Percentiles rank a stretch among this genome's conserved stretches.
phyloP scores from a whole-genome alignment of 2,888 invertebrate species.

The Euclidia mi region DNA sequence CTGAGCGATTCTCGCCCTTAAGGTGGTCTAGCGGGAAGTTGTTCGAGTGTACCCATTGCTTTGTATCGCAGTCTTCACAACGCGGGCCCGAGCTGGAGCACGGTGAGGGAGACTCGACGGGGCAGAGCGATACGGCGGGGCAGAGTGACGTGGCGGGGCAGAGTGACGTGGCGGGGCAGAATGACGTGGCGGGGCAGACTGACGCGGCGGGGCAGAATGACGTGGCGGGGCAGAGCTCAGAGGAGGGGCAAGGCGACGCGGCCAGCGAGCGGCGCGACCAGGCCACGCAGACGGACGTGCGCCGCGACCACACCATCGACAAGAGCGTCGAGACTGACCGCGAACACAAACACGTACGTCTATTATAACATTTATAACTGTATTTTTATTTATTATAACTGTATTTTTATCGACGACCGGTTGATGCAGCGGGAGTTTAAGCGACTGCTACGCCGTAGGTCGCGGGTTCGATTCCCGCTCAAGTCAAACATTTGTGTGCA shows the following conservation, averaged over 20 bases:
- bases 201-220: constrained; percentile 51
- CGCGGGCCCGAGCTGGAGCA: constrained; percentile 70
- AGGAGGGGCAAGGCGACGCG: constrained; percentile 47
- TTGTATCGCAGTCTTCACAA: constrained; percentile 68
- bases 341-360: constrained; percentile 18
- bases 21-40: too few relatives aligned
- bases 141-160: constrained; percentile 65
- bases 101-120: constrained; percentile 25
- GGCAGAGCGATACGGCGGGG: constrained; percentile 61
- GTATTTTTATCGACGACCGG: too few relatives aligned
- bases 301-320: constrained; percentile 11
- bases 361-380: too few relatives aligned
- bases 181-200: constrained; percentile 66
- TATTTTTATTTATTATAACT: too few relatives aligned
- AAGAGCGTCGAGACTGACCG: constrained; percentile 14
- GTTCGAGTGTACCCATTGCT: too few relatives aligned
- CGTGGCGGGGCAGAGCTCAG: constrained; percentile 72
- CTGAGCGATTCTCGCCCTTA: too few relatives aligned
- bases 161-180: constrained; percentile 23
- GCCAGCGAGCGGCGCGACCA: constrained; percentile 44
- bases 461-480: too few relatives aligned
- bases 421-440: too few relatives aligned
- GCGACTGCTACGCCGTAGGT: too few relatives aligned
- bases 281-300: constrained; percentile 63
- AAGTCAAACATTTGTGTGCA: too few relatives aligned